phyloP scores from a whole-genome alignment of 2,888 invertebrate species.

The Sclerodermus sp. region DNA sequence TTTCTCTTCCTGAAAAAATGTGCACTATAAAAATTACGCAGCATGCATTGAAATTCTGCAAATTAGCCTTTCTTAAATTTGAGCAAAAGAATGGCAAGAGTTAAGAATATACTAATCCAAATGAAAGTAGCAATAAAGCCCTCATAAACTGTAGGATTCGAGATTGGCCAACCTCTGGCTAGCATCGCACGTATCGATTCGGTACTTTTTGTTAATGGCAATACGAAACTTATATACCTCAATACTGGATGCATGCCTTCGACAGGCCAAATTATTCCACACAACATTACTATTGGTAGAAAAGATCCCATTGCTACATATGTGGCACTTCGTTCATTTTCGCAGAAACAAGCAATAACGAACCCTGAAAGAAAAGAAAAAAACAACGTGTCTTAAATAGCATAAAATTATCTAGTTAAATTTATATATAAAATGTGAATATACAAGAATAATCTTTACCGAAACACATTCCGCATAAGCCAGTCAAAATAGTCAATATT shows the following conservation, averaged over 20 bases:
- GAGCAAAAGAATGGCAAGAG: constrained; percentile 72
- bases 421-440: not conserved
- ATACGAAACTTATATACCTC: constrained; percentile 70
- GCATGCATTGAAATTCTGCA: too few relatives aligned
- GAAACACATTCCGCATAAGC: constrained; percentile 92
- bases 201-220: constrained; percentile 86
- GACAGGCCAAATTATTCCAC: constrained; percentile 93
- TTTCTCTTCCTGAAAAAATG: too few relatives aligned
- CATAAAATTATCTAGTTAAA: not conserved
- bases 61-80: constrained; percentile 84
- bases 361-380: constrained; percentile 67
- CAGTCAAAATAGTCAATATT: constrained; percentile 77
- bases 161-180: constrained; percentile 80
- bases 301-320: constrained; percentile 85
- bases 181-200: constrained; percentile 84
- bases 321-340: constrained; percentile 82
- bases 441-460: too few relatives aligned
- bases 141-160: constrained; percentile 72
- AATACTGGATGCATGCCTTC: constrained; percentile 85
- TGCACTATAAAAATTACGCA: too few relatives aligned
- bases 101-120: constrained; percentile 80
- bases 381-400: not conserved
- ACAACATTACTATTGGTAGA: constrained; percentile 81
- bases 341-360: constrained; percentile 78
- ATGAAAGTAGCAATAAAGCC: constrained; percentile 78